Evolutionary conservation across 2,797 vertebrate genomes (phyloP), one percentile per base, ranked within the genome.

Genomic region (Ctenopoma kingsleyae): DNA sequence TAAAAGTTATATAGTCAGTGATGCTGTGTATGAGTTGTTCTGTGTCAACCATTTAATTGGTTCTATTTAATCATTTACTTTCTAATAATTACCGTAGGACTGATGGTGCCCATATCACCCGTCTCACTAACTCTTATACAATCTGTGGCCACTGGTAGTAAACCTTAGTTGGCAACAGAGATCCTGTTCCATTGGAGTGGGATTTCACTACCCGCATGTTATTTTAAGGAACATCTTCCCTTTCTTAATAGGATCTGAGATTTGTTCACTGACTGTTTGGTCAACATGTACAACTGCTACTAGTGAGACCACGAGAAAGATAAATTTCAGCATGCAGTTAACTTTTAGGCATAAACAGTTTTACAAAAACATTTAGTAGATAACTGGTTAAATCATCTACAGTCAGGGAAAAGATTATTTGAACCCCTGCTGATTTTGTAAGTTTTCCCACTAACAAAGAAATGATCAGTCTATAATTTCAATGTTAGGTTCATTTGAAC

Each of bases 191-290:
- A 64, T 38, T 47, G 49, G 23, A 60, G 65, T 48, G 25, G 70
- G 88, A 90, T 92, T 88, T 84, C 43, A 49, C 71, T 51, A 19
- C 66, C 27, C 19, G 2, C 49, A 36, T 64, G 82, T 80, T 92
- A 91, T 92, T 93, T 91, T 85, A 79, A 83, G 89, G 52, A 82
- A 68, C 78, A 58, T 81, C 73, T 62, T 70, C 41, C 47, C 41
- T 63, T 48, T 57, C 71, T 55, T 86, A 91, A 90, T 74, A 69
- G 78, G 89, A 91, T 91, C 78, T 63, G 43, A 35, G 60, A 50
- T 63, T 30, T 69, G 27, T 59, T 67, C 17, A 58, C 44, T 35
- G 27, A 68, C 67, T 78, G 70, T 68, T 75, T 71, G 13, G 59
- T 40, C 60, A 61, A 54, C 36, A 25, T 40, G 27, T 25, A n/a